Percentiles rank a stretch among this genome's conserved stretches.
phyloP scores from a whole-genome alignment of 1,140 invertebrate genomes.

The Whitmania pigra region DNA sequence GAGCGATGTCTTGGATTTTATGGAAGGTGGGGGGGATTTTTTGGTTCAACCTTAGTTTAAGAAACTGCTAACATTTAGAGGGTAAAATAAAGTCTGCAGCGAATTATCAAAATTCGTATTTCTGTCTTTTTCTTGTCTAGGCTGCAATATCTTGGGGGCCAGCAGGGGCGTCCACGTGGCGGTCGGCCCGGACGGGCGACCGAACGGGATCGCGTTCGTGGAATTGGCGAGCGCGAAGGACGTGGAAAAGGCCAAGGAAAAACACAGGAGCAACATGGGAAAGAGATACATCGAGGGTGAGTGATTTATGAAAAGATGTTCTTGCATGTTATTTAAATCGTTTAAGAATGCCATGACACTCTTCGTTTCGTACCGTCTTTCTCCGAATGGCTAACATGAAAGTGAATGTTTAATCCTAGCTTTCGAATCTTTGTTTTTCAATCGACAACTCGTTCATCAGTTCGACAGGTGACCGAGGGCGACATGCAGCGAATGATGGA shows the following conservation, averaged over 20 bases:
- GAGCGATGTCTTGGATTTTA: slow-evolving; percentile 73
- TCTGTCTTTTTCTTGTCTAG: not conserved
- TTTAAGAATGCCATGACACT: too few species aligned
- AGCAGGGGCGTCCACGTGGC: slow-evolving; percentile 71
- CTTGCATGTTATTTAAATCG: not conserved
- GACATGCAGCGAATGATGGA: not conserved
- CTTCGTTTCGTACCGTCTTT: too few species aligned
- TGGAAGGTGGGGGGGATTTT: slow-evolving; percentile 38
- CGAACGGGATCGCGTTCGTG: slow-evolving; percentile 83
- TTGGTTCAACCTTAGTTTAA: too few species aligned
- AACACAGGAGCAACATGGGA: slow-evolving; percentile 79
- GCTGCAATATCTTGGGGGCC: slow-evolving; percentile 51
- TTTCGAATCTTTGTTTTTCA: not conserved
- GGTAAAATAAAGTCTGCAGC: too few species aligned
- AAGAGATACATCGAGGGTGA: slow-evolving; percentile 82
- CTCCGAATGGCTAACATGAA: too few species aligned
- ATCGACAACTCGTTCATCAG: not conserved
- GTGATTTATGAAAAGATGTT: not conserved
- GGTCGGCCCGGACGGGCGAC: slow-evolving; percentile 69
- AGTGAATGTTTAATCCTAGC: not conserved
- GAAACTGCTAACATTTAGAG: too few species aligned
- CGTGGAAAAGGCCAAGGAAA: slow-evolving; percentile 63
- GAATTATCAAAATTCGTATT: too few species aligned
- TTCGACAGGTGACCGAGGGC: not conserved
- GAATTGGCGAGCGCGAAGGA: slow-evolving; percentile 66